phyloP scores from a whole-genome alignment of 1,140 invertebrate genomes.

The Ylistrum balloti region DNA sequence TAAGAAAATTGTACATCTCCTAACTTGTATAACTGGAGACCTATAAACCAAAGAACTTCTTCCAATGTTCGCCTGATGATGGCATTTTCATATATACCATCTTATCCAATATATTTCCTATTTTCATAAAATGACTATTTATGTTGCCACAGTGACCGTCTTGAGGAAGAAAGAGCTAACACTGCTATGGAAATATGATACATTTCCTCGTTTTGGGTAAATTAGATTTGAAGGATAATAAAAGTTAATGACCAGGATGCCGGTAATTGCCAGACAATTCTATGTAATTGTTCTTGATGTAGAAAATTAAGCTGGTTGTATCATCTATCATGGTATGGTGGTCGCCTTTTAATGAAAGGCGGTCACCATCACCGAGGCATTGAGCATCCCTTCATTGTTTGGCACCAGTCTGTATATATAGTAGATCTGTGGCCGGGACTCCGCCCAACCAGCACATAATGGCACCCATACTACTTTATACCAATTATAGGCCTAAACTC shows the following conservation, averaged over 20 bases:
- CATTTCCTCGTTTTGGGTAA: background rate
- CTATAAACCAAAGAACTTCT: background rate
- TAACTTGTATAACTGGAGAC: constrained; percentile 32
- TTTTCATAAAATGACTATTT: constrained; percentile 30
- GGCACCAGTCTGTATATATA: background rate
- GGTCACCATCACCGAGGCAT: background rate
- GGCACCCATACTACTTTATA: background rate
- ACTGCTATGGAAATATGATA: constrained; percentile 24
- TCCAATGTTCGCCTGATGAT: background rate
- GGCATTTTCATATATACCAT: constrained; percentile 7
- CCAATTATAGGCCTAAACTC: background rate
- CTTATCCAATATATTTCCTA: constrained; percentile 13
- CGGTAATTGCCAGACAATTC: constrained; percentile 11
- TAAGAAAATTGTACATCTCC: constrained; percentile 50
- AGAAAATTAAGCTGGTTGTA: constrained; percentile 35
- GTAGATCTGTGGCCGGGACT: background rate
- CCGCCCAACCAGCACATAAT: background rate
- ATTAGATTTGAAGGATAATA: constrained; percentile 40
- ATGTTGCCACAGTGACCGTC: constrained; percentile 11
- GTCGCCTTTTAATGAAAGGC: constrained; percentile 10
- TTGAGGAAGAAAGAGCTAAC: background rate
- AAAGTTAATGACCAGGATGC: constrained; percentile 17
- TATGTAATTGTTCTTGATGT: constrained; percentile 26
- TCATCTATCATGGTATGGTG: constrained; percentile 15
- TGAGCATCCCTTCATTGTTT: constrained; percentile 4